Conservation (phyloP, 2,888 invertebrate genomes). For the Chorisops tibialis region DNA sequence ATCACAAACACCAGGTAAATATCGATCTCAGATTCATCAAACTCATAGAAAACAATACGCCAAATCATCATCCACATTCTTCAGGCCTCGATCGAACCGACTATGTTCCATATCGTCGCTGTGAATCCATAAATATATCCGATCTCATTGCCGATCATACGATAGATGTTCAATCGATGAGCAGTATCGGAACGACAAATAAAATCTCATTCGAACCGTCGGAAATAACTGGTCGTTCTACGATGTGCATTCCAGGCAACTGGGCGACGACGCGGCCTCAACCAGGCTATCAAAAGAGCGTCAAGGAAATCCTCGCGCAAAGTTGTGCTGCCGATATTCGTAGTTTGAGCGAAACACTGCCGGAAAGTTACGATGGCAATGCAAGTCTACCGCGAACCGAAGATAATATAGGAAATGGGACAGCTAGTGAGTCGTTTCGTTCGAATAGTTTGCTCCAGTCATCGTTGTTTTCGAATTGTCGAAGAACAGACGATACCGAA, state of each 20-base stretch:
- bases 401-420: conserved; percentile 38
- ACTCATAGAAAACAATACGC: background rate
- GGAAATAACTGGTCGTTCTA: conserved; percentile 50
- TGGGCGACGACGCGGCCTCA: background rate
- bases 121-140: conserved; percentile 43
- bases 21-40: background rate
- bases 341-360: conserved; percentile 25
- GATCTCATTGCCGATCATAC: conserved; percentile 48
- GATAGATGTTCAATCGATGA: conserved; percentile 43
- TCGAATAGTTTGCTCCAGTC: background rate
- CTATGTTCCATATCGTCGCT: conserved; percentile 38
- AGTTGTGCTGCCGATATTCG: conserved; percentile 47
- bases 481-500: conserved; percentile 30
- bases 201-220: conserved; percentile 47
- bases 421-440: background rate
- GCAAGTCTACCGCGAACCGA: conserved; percentile 44
- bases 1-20: background rate
- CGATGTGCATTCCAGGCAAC: conserved; percentile 39
- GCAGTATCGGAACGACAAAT: conserved; percentile 35
- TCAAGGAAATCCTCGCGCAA: conserved; percentile 43
- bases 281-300: background rate
- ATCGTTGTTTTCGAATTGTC: conserved; percentile 26
- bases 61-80: background rate
- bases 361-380: background rate
- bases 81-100: conserved; percentile 32